Evolutionary conservation across 2,888 invertebrate species (phyloP).

Genomic region (Xanthorhoe spadicearia): DNA sequence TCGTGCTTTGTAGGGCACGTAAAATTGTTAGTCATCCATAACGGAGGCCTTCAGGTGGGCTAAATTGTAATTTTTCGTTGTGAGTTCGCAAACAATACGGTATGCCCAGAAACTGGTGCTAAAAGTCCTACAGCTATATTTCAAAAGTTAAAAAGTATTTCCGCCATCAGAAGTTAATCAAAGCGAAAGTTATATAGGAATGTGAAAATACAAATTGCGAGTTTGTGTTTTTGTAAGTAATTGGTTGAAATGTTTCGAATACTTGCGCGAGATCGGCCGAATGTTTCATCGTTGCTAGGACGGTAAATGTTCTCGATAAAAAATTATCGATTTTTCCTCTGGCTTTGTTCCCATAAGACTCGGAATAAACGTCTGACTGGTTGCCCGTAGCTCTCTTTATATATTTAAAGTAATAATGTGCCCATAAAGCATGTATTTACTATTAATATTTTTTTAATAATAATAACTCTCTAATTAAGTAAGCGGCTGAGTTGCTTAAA

Average conservation of each 20-base stretch:
- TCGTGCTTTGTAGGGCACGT: no score
- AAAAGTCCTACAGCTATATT: slow-evolving; percentile 11
- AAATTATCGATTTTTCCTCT: neutral
- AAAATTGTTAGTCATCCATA: no score
- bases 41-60: no score
- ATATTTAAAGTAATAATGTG: no score
- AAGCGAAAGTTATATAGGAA: slow-evolving; percentile 38
- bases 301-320: neutral
- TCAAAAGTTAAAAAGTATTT: slow-evolving; percentile 26
- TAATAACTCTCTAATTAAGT: no score
- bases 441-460: no score
- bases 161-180: slow-evolving; percentile 31
- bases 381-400: no score
- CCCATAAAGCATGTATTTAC: no score
- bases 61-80: neutral
- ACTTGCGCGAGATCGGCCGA: slow-evolving; percentile 20
- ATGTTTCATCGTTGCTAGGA: slow-evolving; percentile 5
- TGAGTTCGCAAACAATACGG: neutral
- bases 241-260: slow-evolving; percentile 37
- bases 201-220: slow-evolving; percentile 40
- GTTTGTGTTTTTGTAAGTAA: slow-evolving; percentile 43
- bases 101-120: neutral
- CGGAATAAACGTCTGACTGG: neutral
- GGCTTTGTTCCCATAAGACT: neutral
- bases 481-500: no score